phyloP scores from a whole-genome alignment of 2,797 vertebrate species.

The Microcaecilia unicolor region DNA sequence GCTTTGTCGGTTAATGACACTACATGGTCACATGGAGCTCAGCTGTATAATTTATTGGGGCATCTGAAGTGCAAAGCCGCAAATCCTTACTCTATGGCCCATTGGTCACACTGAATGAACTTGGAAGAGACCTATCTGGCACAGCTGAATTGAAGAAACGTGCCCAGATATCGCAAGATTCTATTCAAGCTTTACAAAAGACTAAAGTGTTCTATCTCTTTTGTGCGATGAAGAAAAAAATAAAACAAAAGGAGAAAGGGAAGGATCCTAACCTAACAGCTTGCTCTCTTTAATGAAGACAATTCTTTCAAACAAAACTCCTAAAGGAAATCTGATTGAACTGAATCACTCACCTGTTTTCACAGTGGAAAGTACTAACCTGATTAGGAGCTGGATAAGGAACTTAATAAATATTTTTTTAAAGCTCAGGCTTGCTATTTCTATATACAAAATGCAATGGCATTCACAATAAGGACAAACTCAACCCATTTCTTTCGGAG shows the following conservation, averaged over 20 bases:
- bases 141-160: slow-evolving; percentile 1
- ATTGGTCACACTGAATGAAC: background rate
- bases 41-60: slow-evolving; percentile 3
- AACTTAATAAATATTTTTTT: no score
- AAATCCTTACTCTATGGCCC: slow-evolving; percentile 1
- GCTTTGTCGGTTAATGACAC: slow-evolving; percentile 2
- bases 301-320: background rate
- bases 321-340: background rate
- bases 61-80: slow-evolving; percentile 8
- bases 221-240: background rate
- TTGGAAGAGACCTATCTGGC: slow-evolving; percentile 1
- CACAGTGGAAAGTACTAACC: no score
- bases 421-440: no score
- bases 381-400: no score
- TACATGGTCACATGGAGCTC: no score
- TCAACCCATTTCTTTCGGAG: no score
- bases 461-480: no score
- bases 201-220: slow-evolving; percentile 3
- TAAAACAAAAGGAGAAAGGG: background rate
- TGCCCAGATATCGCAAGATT: slow-evolving; percentile 2
- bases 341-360: no score
- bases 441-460: no score
- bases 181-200: slow-evolving; percentile 7
- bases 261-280: background rate
- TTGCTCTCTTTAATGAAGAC: background rate